Conservation (phyloP, 2,888 invertebrate species). For the Ephialtes manifestator region DNA sequence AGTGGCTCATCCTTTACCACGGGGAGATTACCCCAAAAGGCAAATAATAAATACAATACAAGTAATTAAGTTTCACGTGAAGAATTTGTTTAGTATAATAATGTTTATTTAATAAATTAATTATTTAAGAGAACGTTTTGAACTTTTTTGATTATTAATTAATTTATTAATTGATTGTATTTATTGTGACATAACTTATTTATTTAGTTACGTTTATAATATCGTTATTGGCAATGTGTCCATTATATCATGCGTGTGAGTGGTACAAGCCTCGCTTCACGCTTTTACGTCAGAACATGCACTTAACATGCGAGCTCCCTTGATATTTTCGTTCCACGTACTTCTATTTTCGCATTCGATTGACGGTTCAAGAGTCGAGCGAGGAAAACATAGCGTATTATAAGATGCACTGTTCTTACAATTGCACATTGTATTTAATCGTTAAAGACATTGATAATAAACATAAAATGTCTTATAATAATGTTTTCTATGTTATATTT, state of each 20-base stretch:
- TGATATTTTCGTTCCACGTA: constrained; percentile 48
- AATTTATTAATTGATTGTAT: too few relatives aligned
- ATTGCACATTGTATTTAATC: neutral
- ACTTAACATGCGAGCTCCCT: constrained; percentile 27
- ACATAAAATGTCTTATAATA: too few relatives aligned
- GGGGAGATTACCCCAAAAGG: too few relatives aligned
- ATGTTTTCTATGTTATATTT: neutral
- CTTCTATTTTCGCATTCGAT: constrained; percentile 57
- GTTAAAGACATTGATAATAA: neutral
- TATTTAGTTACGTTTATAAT: too few relatives aligned
- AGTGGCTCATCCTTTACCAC: too few relatives aligned
- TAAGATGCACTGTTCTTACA: neutral
- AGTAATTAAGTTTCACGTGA: too few relatives aligned
- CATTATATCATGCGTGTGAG: neutral
- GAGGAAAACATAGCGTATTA: constrained; percentile 17
- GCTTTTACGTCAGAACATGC: constrained; percentile 48
- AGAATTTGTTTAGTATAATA: too few relatives aligned
- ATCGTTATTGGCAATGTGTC: too few relatives aligned
- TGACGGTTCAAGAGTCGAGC: constrained; percentile 42
- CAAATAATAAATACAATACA: constrained; percentile 6
- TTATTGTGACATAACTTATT: too few relatives aligned
- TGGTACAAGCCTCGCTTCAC: neutral
- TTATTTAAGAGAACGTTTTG: too few relatives aligned
- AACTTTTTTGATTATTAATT: too few relatives aligned
- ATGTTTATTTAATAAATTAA: too few relatives aligned